Conservation (phyloP, 2,797 vertebrate species). For the Pseudocheirus occidentalis region DNA sequence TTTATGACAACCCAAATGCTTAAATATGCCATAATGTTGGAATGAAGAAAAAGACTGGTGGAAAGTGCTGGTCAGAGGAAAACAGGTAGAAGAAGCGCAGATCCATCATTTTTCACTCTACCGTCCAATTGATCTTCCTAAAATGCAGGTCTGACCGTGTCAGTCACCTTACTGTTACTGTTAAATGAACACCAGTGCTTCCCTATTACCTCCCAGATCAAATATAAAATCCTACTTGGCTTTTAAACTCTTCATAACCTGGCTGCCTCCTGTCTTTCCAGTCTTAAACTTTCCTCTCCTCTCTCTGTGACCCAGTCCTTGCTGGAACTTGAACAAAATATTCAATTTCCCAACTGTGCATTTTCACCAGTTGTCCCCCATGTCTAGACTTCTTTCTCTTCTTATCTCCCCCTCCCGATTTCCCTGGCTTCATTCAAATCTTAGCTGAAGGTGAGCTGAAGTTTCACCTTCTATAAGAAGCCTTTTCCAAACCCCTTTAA, state of each 20-base stretch:
- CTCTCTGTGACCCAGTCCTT: background rate
- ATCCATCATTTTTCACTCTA: background rate
- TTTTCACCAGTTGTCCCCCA: background rate
- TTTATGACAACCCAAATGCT: constrained; percentile 34
- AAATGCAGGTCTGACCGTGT: background rate
- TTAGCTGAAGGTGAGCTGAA: background rate
- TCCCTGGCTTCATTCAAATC: background rate
- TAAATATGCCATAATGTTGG: constrained; percentile 69
- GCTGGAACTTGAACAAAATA: background rate
- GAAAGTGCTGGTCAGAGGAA: constrained; percentile 55
- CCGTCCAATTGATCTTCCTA: background rate
- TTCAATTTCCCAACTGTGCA: background rate
- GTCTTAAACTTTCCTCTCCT: background rate
- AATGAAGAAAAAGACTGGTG: constrained; percentile 74
- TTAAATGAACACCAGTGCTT: background rate
- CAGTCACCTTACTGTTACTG: background rate
- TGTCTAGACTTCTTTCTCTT: background rate
- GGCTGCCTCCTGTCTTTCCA: background rate
- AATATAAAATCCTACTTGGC: background rate
- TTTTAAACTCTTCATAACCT: background rate
- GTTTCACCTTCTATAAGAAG: background rate
- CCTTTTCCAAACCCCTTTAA: background rate
- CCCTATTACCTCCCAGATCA: background rate
- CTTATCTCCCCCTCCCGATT: background rate
- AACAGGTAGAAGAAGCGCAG: background rate